Percentiles rank a stretch among this genome's conserved stretches.
phyloP scores from a whole-genome alignment of 2,113 vertebrate genomes.

The Tauraco erythrolophus region DNA sequence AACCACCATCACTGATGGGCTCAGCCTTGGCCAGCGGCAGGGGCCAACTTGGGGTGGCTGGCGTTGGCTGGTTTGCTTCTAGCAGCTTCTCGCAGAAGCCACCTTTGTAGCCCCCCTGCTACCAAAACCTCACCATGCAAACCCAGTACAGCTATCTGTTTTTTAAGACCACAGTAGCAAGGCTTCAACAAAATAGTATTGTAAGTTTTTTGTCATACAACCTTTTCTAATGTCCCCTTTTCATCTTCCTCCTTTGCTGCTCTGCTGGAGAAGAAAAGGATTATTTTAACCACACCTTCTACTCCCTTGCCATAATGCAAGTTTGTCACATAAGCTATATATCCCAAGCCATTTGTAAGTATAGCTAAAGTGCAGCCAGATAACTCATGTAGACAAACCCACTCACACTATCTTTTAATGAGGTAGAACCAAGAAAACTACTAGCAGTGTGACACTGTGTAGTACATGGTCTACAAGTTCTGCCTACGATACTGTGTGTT shows the following conservation, averaged over 20 bases:
- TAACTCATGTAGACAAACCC: slow-evolving; percentile 2
- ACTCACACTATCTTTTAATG: slow-evolving; percentile 38
- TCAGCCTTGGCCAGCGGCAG: neutral
- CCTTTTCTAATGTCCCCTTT: neutral
- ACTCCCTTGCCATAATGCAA: neutral
- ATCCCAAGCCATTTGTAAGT: neutral
- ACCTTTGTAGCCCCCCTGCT: neutral
- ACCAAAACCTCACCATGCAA: neutral
- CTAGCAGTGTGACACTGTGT: slow-evolving; percentile 29
- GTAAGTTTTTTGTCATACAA: neutral
- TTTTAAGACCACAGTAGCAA: neutral
- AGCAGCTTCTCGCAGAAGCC: neutral
- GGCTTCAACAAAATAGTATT: neutral
- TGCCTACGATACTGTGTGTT: slow-evolving; percentile 2
- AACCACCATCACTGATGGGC: neutral
- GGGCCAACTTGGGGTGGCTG: neutral
- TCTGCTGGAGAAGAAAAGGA: neutral
- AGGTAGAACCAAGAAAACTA: neutral
- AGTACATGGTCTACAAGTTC: slow-evolving; percentile 38
- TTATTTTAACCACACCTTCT: neutral
- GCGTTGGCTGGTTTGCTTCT: neutral
- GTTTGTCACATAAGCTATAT: neutral
- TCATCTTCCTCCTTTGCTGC: neutral
- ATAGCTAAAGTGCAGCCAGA: neutral
- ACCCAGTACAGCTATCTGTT: neutral